Evolutionary conservation across 2,888 invertebrate species (phyloP), one percentile per base, ranked within the genome.

Genomic region (Steromphala cineraria): DNA sequence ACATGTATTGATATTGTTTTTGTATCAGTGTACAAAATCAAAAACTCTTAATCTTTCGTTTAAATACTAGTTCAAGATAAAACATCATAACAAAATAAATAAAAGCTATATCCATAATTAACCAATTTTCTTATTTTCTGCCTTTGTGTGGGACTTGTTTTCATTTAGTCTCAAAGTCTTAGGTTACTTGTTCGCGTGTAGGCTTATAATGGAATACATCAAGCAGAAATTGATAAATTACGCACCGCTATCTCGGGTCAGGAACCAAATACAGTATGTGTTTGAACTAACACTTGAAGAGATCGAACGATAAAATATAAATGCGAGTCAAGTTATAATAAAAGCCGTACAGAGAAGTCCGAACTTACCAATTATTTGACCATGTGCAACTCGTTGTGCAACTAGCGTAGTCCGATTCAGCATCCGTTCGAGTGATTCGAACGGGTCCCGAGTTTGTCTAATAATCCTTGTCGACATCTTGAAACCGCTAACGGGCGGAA

Each of bases 361-460:
- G 0, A 28, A 86, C 91, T 87, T 84, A 92, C 92, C 90, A 21
- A 91, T 86, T 5, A 92, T 91, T 79, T 91, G 87, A 53, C 85
- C 83, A 81, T 92, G 92, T 46, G 88, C 85, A 15, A 90, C 79
- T 67, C 91, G 85, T 81, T 92, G 90, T 67, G 92, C 91, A 5
- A 89, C 82, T 36, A 92, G 84, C 2, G 91, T 89, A 19, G 92
- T 91, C 83, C 89, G 92, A 82, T 91, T 92, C 40, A 92, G 83
- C 85, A 92, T 90, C 78, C 91, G 86, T 79, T 92, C 92, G 46
- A 92, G 86, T 19, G 87, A 85, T 81, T 90, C 90, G 79, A 88
- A 84, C 31, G 90, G 90, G 81, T 89, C 87, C 71, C 82, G 84
- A 28, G 81, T 84, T 75, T 84, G 85, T 71, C 86, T 88, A 55